Percentiles rank a stretch among this genome's conserved stretches.
Conservation (phyloP, 2,113 vertebrate genomes). For the Ophthalmolycus amberensis region DNA sequence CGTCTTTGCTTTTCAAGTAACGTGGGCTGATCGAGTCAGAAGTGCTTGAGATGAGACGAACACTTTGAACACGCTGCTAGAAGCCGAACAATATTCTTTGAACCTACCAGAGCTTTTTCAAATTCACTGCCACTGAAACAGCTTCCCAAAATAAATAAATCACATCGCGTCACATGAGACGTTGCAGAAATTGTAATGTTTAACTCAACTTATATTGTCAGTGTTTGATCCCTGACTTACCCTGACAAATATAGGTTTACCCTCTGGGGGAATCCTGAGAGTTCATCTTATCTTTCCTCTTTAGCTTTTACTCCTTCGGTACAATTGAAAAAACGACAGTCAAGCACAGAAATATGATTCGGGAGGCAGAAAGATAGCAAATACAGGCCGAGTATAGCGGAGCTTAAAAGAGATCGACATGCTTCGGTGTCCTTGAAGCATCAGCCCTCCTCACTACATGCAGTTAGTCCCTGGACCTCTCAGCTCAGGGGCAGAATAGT, state of each 20-base stretch:
- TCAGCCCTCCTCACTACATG: conserved; percentile 14
- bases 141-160: conserved; percentile 8
- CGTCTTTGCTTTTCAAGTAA: conserved; percentile 40
- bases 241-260: conserved; percentile 5
- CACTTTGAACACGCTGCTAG: conserved; percentile 11
- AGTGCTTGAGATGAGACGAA: conserved; percentile 30
- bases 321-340: conserved; percentile 8
- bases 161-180: not conserved
- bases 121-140: conserved; percentile 3
- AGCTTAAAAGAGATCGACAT: conserved; percentile 32
- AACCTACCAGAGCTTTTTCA: conserved; percentile 3
- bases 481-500: conserved; percentile 78
- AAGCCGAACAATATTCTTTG: conserved; percentile 18
- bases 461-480: conserved; percentile 39
- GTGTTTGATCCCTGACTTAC: conserved; percentile 31
- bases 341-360: conserved; percentile 39
- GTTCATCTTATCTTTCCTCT: conserved; percentile 16
- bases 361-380: conserved; percentile 72
- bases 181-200: not conserved
- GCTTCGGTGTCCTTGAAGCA: conserved; percentile 17
- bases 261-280: conserved; percentile 42
- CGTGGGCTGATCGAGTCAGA: conserved; percentile 33
- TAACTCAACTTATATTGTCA: conserved; percentile 3
- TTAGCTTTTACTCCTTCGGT: conserved; percentile 17
- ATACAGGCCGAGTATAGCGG: conserved; percentile 28